Evolutionary conservation across 2,888 invertebrate species (phyloP).

Genomic region (Phyllotreta cruciferae): DNA sequence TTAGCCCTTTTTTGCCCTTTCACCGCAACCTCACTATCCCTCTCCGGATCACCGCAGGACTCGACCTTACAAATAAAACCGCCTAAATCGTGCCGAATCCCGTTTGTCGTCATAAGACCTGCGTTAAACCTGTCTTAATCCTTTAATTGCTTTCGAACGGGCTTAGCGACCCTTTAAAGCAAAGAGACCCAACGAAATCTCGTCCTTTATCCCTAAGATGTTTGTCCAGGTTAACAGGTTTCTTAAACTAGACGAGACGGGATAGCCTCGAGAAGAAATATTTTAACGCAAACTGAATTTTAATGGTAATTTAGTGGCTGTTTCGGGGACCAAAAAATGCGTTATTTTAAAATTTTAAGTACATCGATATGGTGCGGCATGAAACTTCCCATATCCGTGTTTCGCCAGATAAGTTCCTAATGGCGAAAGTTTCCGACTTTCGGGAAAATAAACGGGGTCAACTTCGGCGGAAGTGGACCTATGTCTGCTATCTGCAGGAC

Average conservation of each 20-base stretch:
- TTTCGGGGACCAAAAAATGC: too few species aligned
- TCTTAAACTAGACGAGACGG: not conserved
- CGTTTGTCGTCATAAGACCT: slow-evolving; percentile 28
- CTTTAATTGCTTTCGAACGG: slow-evolving; percentile 31
- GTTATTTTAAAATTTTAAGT: too few species aligned
- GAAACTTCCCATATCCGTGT: slow-evolving; percentile 15
- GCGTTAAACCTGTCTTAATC: slow-evolving; percentile 29
- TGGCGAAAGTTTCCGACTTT: slow-evolving; percentile 25
- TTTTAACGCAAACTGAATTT: too few species aligned
- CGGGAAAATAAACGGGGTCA: slow-evolving; percentile 29
- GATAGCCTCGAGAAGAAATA: not conserved
- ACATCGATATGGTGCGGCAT: too few species aligned
- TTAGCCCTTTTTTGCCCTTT: slow-evolving; percentile 4
- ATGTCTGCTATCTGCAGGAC: slow-evolving; percentile 19
- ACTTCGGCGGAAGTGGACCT: slow-evolving; percentile 25
- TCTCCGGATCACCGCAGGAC: slow-evolving; percentile 8
- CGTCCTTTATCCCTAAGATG: slow-evolving; percentile 28
- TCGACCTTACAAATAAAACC: slow-evolving; percentile 24
- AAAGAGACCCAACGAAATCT: slow-evolving; percentile 24
- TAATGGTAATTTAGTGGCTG: too few species aligned
- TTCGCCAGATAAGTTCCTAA: slow-evolving; percentile 20
- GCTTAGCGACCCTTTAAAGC: slow-evolving; percentile 27
- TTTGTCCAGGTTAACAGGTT: slow-evolving; percentile 27
- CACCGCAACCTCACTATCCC: not conserved
- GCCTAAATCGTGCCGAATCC: slow-evolving; percentile 21